Evolutionary conservation across 37 sponge, comb jelly and placozoan species (phyloP).

Genomic region (Hexactinellida sp.): DNA sequence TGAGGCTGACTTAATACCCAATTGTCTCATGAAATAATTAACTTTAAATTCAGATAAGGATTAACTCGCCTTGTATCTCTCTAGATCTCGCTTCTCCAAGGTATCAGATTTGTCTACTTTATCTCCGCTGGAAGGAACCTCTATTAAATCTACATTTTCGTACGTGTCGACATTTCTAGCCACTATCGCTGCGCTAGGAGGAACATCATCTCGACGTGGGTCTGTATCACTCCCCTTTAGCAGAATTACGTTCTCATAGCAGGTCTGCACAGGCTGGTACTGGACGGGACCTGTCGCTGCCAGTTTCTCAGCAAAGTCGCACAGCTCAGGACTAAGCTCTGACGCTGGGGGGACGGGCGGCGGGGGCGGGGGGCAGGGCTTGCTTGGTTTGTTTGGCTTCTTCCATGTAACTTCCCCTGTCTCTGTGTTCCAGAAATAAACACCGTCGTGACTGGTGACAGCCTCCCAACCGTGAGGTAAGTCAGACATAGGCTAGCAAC

Average conservation of each 20-base stretch:
- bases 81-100: neutral
- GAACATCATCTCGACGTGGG: neutral
- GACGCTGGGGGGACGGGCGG: neutral
- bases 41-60: neutral
- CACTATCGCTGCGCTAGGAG: neutral
- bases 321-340: neutral
- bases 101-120: neutral
- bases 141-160: neutral
- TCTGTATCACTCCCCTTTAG: too few species aligned
- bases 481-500: neutral
- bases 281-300: neutral
- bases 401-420: slow-evolving; percentile 9
- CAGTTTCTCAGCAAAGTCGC: neutral
- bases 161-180: neutral
- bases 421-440: neutral
- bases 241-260: neutral
- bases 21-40: too few species aligned
- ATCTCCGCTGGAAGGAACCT: neutral
- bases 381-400: neutral
- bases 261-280: neutral
- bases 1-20: too few species aligned
- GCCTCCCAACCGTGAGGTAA: neutral
- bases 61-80: neutral
- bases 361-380: neutral
- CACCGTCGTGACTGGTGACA: neutral